Evolutionary conservation across 2,888 invertebrate species (phyloP), one percentile per base, ranked within the genome.

Genomic region (Zele albiditarsus): DNA sequence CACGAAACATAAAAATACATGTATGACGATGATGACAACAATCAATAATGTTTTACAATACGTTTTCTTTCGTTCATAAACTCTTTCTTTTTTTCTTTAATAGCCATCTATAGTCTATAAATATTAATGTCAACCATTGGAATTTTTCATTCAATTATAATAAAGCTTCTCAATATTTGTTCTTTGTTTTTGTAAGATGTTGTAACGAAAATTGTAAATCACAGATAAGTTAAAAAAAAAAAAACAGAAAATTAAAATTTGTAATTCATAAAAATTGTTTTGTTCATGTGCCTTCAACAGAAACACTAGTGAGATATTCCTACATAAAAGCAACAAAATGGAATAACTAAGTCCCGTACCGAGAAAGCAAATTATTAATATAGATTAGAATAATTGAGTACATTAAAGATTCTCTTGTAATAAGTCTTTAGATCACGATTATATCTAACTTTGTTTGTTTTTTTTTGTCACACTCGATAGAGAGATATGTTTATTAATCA

Each of bases 1-100:
- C 73, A 73, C 78, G 73, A 77, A 75, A 71, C 77, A 77, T 71
- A 77, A 75, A 72, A 77, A 71, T 80, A 80, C 77, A 75, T 70
- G 58, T 70, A 8, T 23, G 46, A 53, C 68, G 73, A 68, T 74
- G 66, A 69, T 73, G 74, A 73, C 68, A 62, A 60, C 66, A 74
- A 66, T 70, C 66, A 71, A 62, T 63, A 71, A 63, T 63, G 53
- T 53, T 42, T 70, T 67, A 75, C 58, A 73, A 67, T 67, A 60
- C 67, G 71, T 62, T 71, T 72, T 31, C 25, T 69, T 16, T 63
- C 66, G 63, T 73, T 67, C 66, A 53, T 49, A 65, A 70, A 53
- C 38, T 60, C 20, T 66, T 67, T 73, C 65, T 57, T 72, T 65
- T 65, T 65, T 65, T 49, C 23, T 72, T 53, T 31, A 62, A 77